Evolutionary conservation across 2,113 vertebrate genomes (phyloP).

Genomic region (Ariopsis seemanni): DNA sequence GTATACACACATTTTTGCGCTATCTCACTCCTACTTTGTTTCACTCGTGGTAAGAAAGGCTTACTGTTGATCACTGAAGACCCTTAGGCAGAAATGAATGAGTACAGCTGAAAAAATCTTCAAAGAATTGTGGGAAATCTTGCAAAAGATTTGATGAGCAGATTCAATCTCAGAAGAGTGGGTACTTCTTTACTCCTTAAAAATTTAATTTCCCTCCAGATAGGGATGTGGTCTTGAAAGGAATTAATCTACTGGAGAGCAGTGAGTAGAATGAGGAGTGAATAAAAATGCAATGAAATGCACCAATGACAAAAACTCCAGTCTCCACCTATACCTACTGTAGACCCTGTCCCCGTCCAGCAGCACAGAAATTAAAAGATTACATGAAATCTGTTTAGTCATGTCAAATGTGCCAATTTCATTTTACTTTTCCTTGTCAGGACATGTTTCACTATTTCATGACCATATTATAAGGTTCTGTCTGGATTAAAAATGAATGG

Average conservation of each 20-base stretch:
- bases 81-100: constrained; percentile 16
- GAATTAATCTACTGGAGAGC: neutral
- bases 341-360: neutral
- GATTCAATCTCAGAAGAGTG: neutral
- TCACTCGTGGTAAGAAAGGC: neutral
- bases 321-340: neutral
- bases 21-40: neutral
- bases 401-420: neutral
- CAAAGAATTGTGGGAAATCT: constrained; percentile 24
- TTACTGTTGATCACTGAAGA: neutral
- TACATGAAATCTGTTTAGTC: neutral
- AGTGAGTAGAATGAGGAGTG: neutral
- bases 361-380: neutral
- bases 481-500: neutral
- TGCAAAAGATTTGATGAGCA: neutral
- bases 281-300: neutral
- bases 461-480: neutral
- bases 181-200: neutral
- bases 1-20: too few species aligned
- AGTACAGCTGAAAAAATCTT: constrained; percentile 15
- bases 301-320: neutral
- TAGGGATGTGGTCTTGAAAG: neutral
- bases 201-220: constrained; percentile 9
- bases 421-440: neutral
- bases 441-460: neutral